Evolutionary conservation across 1,140 invertebrate species (phyloP), one percentile per base, ranked within the genome.

Genomic region (Hestina assimilis): DNA sequence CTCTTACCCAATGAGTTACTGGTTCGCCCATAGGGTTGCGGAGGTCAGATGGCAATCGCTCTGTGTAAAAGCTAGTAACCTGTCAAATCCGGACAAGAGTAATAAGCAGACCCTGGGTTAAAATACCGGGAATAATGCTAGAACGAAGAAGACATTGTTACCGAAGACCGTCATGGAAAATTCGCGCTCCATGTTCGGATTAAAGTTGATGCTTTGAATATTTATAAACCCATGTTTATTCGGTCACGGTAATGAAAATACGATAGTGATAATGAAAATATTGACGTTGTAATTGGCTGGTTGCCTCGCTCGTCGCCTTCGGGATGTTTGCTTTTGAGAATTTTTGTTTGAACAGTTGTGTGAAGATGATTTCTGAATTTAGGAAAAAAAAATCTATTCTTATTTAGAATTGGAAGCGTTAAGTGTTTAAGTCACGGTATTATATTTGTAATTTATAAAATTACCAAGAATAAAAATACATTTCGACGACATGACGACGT

Each of bases 271-370:
- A 41, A 48, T 42, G 52, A 54, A 59, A 61, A 70, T 61, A 59
- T 45, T 57, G 17, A 21, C 14, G 55, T 70, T 67, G 63, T 23
- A 42, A 56, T 69, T 74, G 71, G 68, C 71, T 43, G n/a, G 1
- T 3, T 59, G 71, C 68, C 71, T 52, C 21, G 31, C 38, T 46
- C 19, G 23, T 52, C 41, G n/a, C 47, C 29, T 43, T 28, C 40
- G 4, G 8, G 11, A 46, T 55, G 38, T 55, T 55, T 46, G 42
- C 31, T 47, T 19, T 43, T 28, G 43, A 23, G 33, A 24, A 11
- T 47, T 43, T 58, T 26, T 65, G 41, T 63, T 60, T 61, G 35
- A 21, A 40, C 50, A 60, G 42, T 42, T 60, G 50, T 31, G 12
- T 41, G 4, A 29, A 35, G 29, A 8, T 31, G 12, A n/a, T n/a